Percentiles rank a stretch among this genome's conserved stretches.
Evolutionary conservation across 2,888 invertebrate genomes (phyloP).

Genomic region (Drosophila seclusa): DNA sequence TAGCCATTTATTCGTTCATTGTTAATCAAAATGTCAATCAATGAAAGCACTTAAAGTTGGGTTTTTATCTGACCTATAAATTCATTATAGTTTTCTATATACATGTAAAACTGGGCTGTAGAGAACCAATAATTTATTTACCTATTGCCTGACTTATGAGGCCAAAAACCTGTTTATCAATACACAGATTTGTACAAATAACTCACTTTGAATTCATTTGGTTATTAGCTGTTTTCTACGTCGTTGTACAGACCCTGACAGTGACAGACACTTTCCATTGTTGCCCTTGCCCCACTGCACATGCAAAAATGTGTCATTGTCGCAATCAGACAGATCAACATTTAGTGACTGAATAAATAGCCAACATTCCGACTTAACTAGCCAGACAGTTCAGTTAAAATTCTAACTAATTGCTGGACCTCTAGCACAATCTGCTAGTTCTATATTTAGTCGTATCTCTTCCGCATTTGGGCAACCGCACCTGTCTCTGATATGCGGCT

Average conservation of each 20-base stretch:
- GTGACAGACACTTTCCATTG: conserved; percentile 38
- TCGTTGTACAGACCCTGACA: neutral
- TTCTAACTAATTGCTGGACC: conserved; percentile 45
- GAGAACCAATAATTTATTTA: neutral
- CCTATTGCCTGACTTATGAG: neutral
- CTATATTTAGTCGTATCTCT: conserved; percentile 23
- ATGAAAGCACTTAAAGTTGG: neutral
- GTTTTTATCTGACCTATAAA: neutral
- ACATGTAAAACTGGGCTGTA: neutral
- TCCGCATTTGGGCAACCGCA: conserved; percentile 52
- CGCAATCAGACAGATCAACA: conserved; percentile 34
- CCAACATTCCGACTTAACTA: conserved; percentile 36
- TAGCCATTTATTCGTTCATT: neutral
- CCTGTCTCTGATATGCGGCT: conserved; percentile 34
- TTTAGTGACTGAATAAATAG: conserved; percentile 33
- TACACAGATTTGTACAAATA: neutral
- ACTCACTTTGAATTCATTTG: neutral
- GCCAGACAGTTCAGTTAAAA: conserved; percentile 41
- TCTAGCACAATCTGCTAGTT: conserved; percentile 14
- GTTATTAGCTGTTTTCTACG: conserved; percentile 14
- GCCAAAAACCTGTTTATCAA: conserved; percentile 22
- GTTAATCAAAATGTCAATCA: neutral
- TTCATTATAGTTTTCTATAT: too few species aligned
- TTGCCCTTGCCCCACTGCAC: conserved; percentile 36
- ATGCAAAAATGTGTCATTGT: conserved; percentile 31